phyloP scores from a whole-genome alignment of 2,113 vertebrate genomes.

The Dromiciops gliroides region DNA sequence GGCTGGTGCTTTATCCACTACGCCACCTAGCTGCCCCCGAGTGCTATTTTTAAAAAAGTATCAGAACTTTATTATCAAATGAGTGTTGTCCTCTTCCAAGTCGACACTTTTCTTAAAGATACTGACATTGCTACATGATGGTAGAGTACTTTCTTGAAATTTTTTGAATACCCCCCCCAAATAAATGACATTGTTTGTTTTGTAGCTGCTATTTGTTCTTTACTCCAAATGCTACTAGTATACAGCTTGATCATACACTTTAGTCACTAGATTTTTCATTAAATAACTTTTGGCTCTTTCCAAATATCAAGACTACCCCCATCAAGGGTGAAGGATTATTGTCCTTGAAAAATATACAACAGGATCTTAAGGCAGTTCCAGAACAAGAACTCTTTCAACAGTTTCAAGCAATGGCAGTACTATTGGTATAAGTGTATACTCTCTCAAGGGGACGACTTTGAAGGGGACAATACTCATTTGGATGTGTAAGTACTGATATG shows the following conservation, averaged over 20 bases:
- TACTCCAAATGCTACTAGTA: not conserved
- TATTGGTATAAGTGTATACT: not conserved
- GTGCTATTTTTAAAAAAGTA: no score
- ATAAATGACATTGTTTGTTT: not conserved
- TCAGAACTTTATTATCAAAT: no score
- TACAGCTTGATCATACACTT: not conserved
- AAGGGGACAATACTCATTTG: conserved; percentile 3
- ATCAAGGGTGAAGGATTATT: not conserved
- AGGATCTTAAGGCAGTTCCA: conserved; percentile 1
- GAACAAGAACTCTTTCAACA: conserved; percentile 29
- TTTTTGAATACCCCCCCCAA: no score
- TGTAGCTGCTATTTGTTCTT: not conserved
- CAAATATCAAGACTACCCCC: not conserved
- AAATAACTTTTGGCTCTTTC: conserved; percentile 22
- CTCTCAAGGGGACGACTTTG: conserved; percentile 6
- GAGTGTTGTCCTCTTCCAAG: no score
- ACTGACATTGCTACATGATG: not conserved
- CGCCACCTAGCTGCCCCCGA: no score
- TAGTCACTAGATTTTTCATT: not conserved
- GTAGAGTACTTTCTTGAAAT: not conserved
- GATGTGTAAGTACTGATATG: not conserved
- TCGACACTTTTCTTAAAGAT: no score
- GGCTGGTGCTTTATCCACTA: no score
- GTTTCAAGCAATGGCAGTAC: not conserved
- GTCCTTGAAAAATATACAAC: not conserved